A percentile compares a stretch with the other conserved stretches of the same genome.
Evolutionary conservation across 2,888 invertebrate species (phyloP).

Genomic region (Agonopterix alstromeriana): DNA sequence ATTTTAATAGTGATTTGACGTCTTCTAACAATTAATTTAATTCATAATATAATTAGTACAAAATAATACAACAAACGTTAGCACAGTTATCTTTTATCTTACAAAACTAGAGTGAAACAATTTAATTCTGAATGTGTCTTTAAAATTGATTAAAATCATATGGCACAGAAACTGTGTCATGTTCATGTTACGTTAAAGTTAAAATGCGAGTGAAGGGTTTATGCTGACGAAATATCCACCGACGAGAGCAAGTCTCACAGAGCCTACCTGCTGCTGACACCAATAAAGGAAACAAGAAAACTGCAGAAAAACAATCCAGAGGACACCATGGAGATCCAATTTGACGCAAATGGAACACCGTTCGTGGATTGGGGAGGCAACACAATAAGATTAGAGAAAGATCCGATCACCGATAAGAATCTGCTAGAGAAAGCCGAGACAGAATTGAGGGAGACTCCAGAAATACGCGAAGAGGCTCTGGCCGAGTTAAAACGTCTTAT

Average conservation of each 20-base stretch:
- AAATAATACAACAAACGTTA: no score
- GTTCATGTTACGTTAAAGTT: conserved; percentile 18
- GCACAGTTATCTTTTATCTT: no score
- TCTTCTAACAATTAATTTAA: no score
- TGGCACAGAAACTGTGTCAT: conserved; percentile 16
- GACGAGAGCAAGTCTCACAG: neutral
- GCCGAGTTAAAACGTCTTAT: conserved; percentile 73
- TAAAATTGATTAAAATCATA: no score
- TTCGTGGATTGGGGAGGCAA: conserved; percentile 79
- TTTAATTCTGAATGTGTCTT: no score
- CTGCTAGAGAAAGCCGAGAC: conserved; percentile 78
- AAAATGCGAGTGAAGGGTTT: conserved; percentile 40
- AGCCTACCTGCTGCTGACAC: neutral
- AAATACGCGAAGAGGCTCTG: conserved; percentile 77
- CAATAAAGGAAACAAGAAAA: neutral
- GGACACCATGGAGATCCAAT: conserved; percentile 60
- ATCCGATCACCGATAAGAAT: conserved; percentile 73
- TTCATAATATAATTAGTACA: no score
- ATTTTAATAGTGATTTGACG: no score
- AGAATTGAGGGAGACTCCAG: conserved; percentile 85
- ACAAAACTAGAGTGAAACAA: no score
- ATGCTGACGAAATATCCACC: conserved; percentile 13
- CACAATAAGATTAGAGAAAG: conserved; percentile 79
- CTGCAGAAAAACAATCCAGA: neutral
- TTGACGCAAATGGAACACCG: conserved; percentile 74